These are phyloP conservation scores for Pristiophorus japonicus DNA, from an alignment of 2,113 vertebrate genomes.

Conservation along the genomic window DNA sequence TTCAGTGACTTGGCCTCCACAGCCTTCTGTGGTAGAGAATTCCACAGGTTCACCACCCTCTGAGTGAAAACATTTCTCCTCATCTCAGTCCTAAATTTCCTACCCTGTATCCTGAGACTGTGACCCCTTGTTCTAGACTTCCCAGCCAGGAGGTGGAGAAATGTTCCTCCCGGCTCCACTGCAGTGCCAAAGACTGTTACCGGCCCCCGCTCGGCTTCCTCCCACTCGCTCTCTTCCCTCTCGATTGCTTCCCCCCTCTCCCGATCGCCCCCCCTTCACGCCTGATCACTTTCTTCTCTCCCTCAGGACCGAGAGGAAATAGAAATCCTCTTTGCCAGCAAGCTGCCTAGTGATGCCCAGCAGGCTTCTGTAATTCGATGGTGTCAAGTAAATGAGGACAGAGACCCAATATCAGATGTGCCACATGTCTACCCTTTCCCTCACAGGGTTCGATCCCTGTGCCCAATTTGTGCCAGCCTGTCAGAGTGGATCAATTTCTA, in stretches of 20 bases:
- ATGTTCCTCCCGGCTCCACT: too few relatives aligned
- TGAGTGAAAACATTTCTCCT: too few relatives aligned
- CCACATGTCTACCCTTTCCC: neutral
- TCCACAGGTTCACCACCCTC: too few relatives aligned
- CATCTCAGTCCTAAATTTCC: too few relatives aligned
- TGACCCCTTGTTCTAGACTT: too few relatives aligned
- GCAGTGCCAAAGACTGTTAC: neutral
- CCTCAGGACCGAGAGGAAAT: neutral
- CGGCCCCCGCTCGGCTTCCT: neutral
- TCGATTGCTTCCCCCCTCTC: neutral
- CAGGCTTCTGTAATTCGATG: neutral
- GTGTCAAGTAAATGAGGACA: neutral
- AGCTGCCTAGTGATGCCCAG: neutral
- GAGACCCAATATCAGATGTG: neutral
- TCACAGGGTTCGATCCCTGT: neutral
- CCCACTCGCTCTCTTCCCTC: neutral
- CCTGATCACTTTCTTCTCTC: too few relatives aligned
- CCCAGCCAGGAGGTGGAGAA: neutral
- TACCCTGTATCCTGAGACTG: too few relatives aligned
- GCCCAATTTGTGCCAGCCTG: neutral
- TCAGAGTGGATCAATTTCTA: slow-evolving; percentile 6
- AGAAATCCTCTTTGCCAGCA: neutral
- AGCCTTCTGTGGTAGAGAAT: too few relatives aligned
- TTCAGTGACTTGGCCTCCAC: too few relatives aligned
- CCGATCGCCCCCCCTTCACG: neutral